Conservation (phyloP, 2,888 invertebrate genomes). For the Pilophorus perplexus region DNA sequence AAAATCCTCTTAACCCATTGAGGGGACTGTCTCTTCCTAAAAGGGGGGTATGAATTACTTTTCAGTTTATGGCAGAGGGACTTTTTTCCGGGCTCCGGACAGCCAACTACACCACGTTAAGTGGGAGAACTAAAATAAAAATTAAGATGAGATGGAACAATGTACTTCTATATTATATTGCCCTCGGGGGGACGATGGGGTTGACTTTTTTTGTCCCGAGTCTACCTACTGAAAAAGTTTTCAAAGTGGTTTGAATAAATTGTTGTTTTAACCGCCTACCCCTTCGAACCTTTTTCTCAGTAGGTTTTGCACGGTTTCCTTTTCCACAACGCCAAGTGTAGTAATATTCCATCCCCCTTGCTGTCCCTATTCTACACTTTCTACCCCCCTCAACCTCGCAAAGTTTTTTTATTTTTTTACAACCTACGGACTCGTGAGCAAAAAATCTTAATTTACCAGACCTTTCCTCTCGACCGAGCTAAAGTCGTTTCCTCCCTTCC, state of each 20-base stretch:
- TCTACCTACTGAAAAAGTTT: slow-evolving; percentile 3
- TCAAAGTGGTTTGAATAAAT: slow-evolving; percentile 40
- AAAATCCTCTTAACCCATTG: slow-evolving; percentile 37
- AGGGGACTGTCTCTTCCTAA: slow-evolving; percentile 29
- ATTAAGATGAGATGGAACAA: slow-evolving; percentile 35
- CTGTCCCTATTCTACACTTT: neutral
- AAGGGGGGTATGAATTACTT: slow-evolving; percentile 23
- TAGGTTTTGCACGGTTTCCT: slow-evolving; percentile 15
- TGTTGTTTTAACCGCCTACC: slow-evolving; percentile 36
- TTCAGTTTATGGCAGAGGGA: slow-evolving; percentile 27
- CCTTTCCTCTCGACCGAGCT: neutral
- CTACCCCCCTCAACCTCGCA: no score
- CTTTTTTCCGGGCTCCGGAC: neutral
- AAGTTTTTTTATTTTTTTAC: neutral
- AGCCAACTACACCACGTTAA: slow-evolving; percentile 22
- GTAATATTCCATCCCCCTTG: slow-evolving; percentile 15
- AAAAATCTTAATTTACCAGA: slow-evolving; percentile 35
- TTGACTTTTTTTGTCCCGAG: neutral
- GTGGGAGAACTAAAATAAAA: slow-evolving; percentile 33
- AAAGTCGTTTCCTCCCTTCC: slow-evolving; percentile 1
- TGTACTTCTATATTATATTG: slow-evolving; percentile 35
- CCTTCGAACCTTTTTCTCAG: neutral
- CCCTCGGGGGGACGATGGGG: slow-evolving; percentile 14
- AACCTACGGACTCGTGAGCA: neutral
- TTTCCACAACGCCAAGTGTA: slow-evolving; percentile 11